Evolutionary conservation across 64 coral and sea anemone genomes (phyloP).

Genomic region (Orbicella faveolata): DNA sequence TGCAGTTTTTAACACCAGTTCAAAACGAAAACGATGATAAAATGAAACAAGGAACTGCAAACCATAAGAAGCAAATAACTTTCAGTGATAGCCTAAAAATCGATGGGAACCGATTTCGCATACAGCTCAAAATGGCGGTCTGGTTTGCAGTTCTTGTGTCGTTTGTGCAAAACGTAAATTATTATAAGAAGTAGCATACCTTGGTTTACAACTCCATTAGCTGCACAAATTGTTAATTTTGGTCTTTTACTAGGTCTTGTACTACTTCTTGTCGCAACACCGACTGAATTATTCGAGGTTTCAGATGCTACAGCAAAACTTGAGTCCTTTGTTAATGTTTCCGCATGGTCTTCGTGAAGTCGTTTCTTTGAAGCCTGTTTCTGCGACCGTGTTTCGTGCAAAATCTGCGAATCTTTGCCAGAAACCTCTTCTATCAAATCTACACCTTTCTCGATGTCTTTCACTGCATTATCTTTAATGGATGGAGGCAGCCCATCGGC

Average conservation of each 20-base stretch:
- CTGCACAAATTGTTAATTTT: slow-evolving; percentile 25
- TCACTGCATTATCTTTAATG: slow-evolving; percentile 38
- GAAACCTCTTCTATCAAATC: slow-evolving; percentile 29
- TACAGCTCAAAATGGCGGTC: slow-evolving; percentile 33
- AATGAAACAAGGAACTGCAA: not conserved
- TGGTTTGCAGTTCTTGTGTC: not conserved
- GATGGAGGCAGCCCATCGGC: slow-evolving; percentile 31
- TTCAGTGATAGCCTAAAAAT: not conserved
- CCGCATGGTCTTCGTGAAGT: slow-evolving; percentile 53
- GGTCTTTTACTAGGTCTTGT: slow-evolving; percentile 61
- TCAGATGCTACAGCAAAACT: slow-evolving; percentile 15
- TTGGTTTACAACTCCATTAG: slow-evolving; percentile 39
- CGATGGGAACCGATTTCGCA: not conserved
- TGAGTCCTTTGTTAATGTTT: slow-evolving; percentile 50
- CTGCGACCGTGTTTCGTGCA: slow-evolving; percentile 73
- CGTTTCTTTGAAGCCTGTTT: slow-evolving; percentile 56
- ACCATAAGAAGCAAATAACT: not conserved
- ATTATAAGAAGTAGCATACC: slow-evolving; percentile 33
- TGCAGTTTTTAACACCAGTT: too few relatives aligned
- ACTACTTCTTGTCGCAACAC: slow-evolving; percentile 65
- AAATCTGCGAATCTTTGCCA: slow-evolving; percentile 40
- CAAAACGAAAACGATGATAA: too few relatives aligned
- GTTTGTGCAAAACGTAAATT: slow-evolving; percentile 18
- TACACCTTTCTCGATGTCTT: slow-evolving; percentile 13
- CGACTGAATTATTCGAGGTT: slow-evolving; percentile 21